Evolutionary conservation across 2,888 invertebrate species (phyloP).

Genomic region (Folsomia manolachei): DNA sequence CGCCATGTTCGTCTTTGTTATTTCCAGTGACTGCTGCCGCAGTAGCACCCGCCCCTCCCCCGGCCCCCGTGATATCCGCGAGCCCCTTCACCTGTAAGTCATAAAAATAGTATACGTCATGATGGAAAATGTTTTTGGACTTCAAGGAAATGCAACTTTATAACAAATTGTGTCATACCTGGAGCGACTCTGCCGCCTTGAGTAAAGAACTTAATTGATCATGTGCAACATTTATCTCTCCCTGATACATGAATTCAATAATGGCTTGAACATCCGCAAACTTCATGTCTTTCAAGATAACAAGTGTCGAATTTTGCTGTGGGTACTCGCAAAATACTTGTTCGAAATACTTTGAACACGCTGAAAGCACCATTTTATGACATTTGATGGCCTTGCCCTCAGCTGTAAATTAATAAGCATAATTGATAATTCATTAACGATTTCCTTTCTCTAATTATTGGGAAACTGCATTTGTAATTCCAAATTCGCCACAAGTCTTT

Average conservation of each 20-base stretch:
- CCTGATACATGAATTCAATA: slow-evolving; percentile 92
- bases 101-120: too few relatives aligned
- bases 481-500: too few relatives aligned
- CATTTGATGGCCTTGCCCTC: slow-evolving; percentile 75
- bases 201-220: slow-evolving; percentile 80
- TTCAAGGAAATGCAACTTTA: too few relatives aligned
- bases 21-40: slow-evolving; percentile 52
- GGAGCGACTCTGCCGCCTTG: slow-evolving; percentile 86
- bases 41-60: slow-evolving; percentile 56
- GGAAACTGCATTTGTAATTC: too few relatives aligned
- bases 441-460: too few relatives aligned
- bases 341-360: slow-evolving; percentile 89
- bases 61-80: slow-evolving; percentile 84
- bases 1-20: slow-evolving; percentile 49
- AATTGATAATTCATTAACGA: too few relatives aligned
- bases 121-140: too few relatives aligned
- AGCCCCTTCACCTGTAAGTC: slow-evolving; percentile 88
- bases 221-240: slow-evolving; percentile 91
- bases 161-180: too few relatives aligned
- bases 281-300: slow-evolving; percentile 85
- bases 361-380: slow-evolving; percentile 80
- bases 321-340: slow-evolving; percentile 77
- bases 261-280: slow-evolving; percentile 85
- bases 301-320: slow-evolving; percentile 72
- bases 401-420: too few relatives aligned